A percentile compares a stretch with the other conserved stretches of the same genome.
These are phyloP conservation scores for Chanos chanos DNA, from an alignment of 2,797 vertebrate species.

Conservation along the genomic window DNA sequence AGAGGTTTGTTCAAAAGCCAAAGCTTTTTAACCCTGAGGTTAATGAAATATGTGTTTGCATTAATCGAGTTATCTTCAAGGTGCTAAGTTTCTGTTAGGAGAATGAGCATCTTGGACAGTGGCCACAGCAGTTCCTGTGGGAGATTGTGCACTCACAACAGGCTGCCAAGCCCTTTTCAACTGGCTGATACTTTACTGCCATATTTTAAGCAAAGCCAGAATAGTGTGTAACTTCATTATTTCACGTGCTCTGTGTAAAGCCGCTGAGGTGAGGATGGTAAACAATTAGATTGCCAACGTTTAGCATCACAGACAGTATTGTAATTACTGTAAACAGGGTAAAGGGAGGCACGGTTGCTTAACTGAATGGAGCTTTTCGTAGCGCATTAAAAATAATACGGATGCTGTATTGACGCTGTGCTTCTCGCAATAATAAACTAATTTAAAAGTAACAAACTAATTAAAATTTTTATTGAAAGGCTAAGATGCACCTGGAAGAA, in stretches of 20 bases:
- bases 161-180: constrained; percentile 27
- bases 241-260: not conserved
- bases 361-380: no score
- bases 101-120: constrained; percentile 54
- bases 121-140: constrained; percentile 49
- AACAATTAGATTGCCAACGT: no score
- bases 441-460: no score
- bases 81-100: constrained; percentile 55
- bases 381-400: no score
- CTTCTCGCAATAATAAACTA: not conserved
- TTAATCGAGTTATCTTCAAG: constrained; percentile 58
- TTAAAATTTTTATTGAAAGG: not conserved
- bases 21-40: constrained; percentile 56
- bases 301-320: no score
- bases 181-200: not conserved
- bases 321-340: no score
- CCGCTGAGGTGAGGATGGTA: not conserved
- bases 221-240: constrained; percentile 7
- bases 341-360: no score
- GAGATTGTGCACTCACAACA: constrained; percentile 13
- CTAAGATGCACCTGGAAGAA: not conserved
- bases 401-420: not conserved
- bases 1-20: constrained; percentile 16
- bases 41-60: constrained; percentile 64
- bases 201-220: not conserved